phyloP scores from a whole-genome alignment of 2,113 vertebrate species.

The Lepidothrix coronata region DNA sequence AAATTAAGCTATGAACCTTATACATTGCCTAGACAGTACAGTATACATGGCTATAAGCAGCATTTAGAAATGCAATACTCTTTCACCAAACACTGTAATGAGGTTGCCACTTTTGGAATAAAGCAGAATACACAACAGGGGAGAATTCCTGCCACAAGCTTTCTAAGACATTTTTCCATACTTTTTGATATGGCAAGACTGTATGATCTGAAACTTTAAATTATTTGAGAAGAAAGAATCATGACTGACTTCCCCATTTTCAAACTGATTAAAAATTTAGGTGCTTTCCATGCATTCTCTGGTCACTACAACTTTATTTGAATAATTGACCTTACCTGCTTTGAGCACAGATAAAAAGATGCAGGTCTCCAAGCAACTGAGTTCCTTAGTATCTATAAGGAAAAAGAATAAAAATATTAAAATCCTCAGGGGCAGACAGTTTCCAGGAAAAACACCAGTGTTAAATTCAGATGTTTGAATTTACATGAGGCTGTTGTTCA shows the following conservation, averaged over 20 bases:
- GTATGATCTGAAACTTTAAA: background rate
- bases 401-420: background rate
- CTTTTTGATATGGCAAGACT: background rate
- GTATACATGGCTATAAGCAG: background rate
- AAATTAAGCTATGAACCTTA: background rate
- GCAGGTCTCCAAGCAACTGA: background rate
- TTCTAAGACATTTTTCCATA: background rate
- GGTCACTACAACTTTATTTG: background rate
- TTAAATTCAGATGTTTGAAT: background rate
- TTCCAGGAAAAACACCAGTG: background rate
- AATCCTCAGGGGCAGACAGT: background rate
- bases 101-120: background rate
- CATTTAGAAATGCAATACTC: background rate
- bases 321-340: background rate
- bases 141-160: background rate
- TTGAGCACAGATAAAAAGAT: background rate
- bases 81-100: background rate
- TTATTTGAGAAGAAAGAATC: background rate
- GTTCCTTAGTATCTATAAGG: background rate
- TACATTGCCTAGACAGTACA: background rate
- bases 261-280: background rate
- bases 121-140: background rate
- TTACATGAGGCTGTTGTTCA: background rate
- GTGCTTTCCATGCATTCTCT: background rate
- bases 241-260: background rate